Evolutionary conservation across 2,888 invertebrate genomes (phyloP).

Genomic region (Platynereis dumerilii): DNA sequence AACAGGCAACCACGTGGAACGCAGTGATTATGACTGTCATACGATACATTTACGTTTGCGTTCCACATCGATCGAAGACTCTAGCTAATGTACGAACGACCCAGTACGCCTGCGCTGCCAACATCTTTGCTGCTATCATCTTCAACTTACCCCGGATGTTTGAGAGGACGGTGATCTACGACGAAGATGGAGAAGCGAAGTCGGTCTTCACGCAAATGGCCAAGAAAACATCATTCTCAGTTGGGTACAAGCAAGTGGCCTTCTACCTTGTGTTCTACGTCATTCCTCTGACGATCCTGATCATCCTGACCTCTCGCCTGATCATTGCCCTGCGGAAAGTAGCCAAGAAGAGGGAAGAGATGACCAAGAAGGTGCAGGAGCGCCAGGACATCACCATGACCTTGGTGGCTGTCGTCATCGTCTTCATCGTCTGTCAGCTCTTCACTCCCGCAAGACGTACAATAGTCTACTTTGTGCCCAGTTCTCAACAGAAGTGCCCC

Average conservation of each 20-base stretch:
- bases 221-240: not conserved
- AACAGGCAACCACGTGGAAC: not conserved
- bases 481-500: not conserved
- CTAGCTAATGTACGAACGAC: not conserved
- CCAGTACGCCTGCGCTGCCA: not conserved
- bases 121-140: not conserved
- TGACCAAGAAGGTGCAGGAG: not conserved
- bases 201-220: not conserved
- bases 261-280: not conserved
- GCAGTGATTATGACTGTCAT: not conserved
- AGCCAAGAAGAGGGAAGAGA: not conserved
- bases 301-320: not conserved
- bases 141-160: not conserved
- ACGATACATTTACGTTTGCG: not conserved
- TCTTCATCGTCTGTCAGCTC: slow-evolving; percentile 1
- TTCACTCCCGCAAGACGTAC: not conserved
- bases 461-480: not conserved
- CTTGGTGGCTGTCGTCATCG: slow-evolving; percentile 2
- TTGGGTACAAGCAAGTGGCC: slow-evolving; percentile 1
- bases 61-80: not conserved
- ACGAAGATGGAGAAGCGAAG: not conserved
- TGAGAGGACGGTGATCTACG: not conserved
- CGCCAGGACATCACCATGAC: slow-evolving; percentile 8
- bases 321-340: not conserved
- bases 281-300: not conserved